A percentile compares a stretch with the other conserved stretches of the same genome.
These are phyloP conservation scores for Marmota monax DNA, from an alignment of 2,113 vertebrate species.

Conservation along the genomic window DNA sequence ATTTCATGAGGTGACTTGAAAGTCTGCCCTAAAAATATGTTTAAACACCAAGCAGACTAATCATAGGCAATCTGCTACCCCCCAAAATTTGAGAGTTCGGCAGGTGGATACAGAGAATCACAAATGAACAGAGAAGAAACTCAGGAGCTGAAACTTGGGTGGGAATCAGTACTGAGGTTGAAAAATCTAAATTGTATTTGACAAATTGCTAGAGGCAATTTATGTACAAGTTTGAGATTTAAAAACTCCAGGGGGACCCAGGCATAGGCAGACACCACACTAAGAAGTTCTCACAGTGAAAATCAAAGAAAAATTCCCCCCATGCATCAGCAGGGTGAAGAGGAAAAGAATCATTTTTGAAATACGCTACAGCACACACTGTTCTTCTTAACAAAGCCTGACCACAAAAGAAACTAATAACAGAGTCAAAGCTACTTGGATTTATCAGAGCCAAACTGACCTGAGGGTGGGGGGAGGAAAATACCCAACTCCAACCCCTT, in stretches of 20 bases:
- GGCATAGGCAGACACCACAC: background rate
- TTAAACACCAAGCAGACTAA: background rate
- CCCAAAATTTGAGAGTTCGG: background rate
- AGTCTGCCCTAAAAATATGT: background rate
- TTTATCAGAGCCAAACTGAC: background rate
- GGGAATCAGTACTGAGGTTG: background rate
- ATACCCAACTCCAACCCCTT: background rate
- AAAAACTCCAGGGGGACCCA: too few species aligned
- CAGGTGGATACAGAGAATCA: background rate
- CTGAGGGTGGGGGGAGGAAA: background rate
- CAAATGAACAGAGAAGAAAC: background rate
- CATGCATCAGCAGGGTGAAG: background rate
- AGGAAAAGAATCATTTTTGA: background rate
- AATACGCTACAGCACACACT: background rate
- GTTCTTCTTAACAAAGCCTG: background rate
- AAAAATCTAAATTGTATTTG: too few species aligned
- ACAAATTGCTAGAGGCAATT: too few species aligned
- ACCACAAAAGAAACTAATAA: background rate
- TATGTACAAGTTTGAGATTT: too few species aligned
- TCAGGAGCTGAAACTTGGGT: background rate
- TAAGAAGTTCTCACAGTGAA: background rate
- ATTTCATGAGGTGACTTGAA: background rate
- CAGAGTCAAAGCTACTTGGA: background rate
- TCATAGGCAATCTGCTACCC: background rate
- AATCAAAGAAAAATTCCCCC: background rate